These are phyloP conservation scores for Erethizon dorsatum DNA, from an alignment of 2,797 vertebrate species.

Conservation along the genomic window DNA sequence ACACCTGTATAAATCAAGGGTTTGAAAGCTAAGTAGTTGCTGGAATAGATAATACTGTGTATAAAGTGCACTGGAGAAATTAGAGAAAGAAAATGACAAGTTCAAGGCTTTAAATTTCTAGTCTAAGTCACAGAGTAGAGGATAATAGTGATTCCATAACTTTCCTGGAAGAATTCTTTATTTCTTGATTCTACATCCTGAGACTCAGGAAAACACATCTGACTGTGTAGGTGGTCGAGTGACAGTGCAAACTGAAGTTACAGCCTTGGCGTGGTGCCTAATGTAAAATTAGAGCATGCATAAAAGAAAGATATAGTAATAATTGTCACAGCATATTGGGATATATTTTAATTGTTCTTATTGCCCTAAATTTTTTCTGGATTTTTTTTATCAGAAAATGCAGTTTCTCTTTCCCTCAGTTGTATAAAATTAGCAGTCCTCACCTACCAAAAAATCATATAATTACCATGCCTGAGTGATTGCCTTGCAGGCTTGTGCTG, in stretches of 20 bases:
- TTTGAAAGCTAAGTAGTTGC: background rate
- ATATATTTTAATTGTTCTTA: background rate
- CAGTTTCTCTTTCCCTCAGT: background rate
- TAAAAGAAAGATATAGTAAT: background rate
- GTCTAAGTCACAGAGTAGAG: background rate
- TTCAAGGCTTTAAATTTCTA: background rate
- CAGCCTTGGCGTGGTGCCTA: background rate
- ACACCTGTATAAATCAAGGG: background rate
- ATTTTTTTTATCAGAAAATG: background rate
- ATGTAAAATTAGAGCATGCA: background rate
- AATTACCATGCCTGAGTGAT: background rate
- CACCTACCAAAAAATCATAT: background rate
- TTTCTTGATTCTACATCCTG: background rate
- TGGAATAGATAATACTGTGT: background rate
- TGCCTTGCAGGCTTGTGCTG: background rate
- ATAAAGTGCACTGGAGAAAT: background rate
- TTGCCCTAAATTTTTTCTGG: background rate
- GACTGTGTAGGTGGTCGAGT: background rate
- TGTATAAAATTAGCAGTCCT: background rate
- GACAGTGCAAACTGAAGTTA: background rate
- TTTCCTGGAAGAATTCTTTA: background rate
- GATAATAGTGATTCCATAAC: background rate
- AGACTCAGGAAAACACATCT: slow-evolving; percentile 14
- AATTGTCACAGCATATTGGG: background rate
- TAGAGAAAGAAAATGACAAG: background rate